Conservation (phyloP, 2,888 invertebrate species). For the Papilio gigon region DNA sequence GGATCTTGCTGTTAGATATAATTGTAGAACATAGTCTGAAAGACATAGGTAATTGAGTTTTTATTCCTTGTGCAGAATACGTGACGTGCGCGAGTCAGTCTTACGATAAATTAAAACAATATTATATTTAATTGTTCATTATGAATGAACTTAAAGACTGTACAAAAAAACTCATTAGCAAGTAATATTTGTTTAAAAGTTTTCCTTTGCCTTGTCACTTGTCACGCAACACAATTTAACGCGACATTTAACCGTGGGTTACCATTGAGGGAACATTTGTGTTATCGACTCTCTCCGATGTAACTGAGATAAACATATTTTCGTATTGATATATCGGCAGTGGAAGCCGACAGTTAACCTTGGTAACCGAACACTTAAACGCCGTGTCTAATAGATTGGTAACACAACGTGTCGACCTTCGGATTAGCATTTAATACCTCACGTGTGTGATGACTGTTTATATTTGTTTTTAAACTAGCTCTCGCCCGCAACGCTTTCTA, state of each 20-base stretch:
- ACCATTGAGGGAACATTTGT: not conserved
- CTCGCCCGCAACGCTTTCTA: too few relatives aligned
- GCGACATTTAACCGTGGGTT: not conserved
- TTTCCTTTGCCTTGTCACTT: not conserved
- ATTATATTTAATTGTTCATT: too few relatives aligned
- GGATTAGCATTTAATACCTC: not conserved
- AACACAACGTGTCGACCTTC: constrained; percentile 12
- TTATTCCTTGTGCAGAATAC: too few relatives aligned
- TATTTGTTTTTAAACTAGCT: not conserved
- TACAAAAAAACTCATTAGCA: too few relatives aligned
- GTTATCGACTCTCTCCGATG: not conserved
- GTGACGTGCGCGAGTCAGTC: too few relatives aligned
- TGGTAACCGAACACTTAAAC: not conserved
- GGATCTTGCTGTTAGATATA: too few relatives aligned
- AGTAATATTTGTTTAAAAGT: not conserved
- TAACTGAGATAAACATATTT: not conserved
- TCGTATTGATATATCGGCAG: not conserved
- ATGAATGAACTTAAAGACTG: too few relatives aligned
- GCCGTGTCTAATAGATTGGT: constrained; percentile 9
- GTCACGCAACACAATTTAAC: too few relatives aligned
- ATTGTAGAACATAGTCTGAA: too few relatives aligned
- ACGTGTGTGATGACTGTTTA: not conserved
- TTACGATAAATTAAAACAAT: too few relatives aligned
- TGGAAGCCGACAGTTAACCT: not conserved
- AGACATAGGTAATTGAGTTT: too few relatives aligned